Evolutionary conservation across 1,140 invertebrate genomes (phyloP).

Genomic region (Drosophila setifemur): DNA sequence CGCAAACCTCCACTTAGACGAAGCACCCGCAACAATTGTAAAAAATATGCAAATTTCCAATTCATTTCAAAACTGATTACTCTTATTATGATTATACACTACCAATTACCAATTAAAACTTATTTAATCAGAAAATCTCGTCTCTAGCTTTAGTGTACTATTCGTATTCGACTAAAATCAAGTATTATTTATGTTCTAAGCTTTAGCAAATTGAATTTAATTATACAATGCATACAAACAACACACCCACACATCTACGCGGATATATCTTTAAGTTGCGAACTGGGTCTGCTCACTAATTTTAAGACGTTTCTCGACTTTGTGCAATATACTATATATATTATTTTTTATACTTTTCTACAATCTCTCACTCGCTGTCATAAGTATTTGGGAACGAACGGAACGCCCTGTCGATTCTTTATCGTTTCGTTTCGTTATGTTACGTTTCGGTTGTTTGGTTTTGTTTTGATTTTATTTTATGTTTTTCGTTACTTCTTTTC

Average conservation of each 20-base stretch:
- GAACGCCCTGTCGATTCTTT: background rate
- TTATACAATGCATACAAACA: conserved; percentile 23
- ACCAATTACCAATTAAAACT: conserved; percentile 6
- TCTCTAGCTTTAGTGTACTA: conserved; percentile 21
- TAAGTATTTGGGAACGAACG: conserved; percentile 14
- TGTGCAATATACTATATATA: conserved; percentile 56
- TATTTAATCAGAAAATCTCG: conserved; percentile 21
- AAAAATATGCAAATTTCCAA: conserved; percentile 50
- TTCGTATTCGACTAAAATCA: conserved; percentile 42
- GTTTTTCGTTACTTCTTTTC: conserved; percentile 80
- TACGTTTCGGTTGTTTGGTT: conserved; percentile 28
- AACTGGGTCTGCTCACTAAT: conserved; percentile 16
- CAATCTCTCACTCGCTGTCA: conserved; percentile 12
- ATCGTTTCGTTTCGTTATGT: background rate
- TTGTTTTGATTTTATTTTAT: conserved; percentile 72
- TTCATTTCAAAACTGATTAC: conserved; percentile 48
- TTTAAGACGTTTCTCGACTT: conserved; percentile 18
- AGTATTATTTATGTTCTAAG: conserved; percentile 77
- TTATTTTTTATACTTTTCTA: conserved; percentile 1
- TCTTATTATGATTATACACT: conserved; percentile 27
- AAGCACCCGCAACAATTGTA: conserved; percentile 49
- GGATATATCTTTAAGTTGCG: conserved; percentile 13
- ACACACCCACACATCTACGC: conserved; percentile 27
- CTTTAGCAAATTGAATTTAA: conserved; percentile 65
- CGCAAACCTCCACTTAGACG: background rate